phyloP scores from a whole-genome alignment of 2,113 vertebrate genomes.

The Oriolus oriolus region DNA sequence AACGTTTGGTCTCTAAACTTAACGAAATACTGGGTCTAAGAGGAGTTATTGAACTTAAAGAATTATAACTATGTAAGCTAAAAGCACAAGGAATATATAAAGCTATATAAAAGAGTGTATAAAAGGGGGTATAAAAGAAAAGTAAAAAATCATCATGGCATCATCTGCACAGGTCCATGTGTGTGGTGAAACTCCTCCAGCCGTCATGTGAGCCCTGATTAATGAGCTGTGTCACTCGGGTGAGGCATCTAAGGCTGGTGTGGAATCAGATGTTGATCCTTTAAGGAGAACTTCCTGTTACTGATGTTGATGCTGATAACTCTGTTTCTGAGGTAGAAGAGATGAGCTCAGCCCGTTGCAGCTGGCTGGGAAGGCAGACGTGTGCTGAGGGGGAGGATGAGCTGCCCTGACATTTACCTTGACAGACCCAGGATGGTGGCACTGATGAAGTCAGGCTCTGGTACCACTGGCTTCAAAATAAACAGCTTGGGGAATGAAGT shows the following conservation, averaged over 20 bases:
- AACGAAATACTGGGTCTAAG: no score
- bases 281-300: neutral
- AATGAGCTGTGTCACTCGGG: neutral
- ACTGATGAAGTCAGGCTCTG: neutral
- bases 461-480: neutral
- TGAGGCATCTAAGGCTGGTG: neutral
- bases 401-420: neutral
- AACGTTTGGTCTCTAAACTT: no score
- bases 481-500: neutral
- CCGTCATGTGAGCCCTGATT: neutral
- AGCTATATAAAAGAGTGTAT: no score
- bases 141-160: no score
- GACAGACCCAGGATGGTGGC: neutral
- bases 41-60: no score
- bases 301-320: neutral
- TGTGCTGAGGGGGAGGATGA: neutral
- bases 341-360: neutral
- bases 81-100: no score
- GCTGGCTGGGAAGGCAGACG: neutral
- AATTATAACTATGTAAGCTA: no score
- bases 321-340: neutral
- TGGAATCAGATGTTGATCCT: neutral
- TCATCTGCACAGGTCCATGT: fast-evolving
- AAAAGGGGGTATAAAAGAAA: no score
- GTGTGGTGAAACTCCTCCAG: neutral